Conservation (phyloP, 2,888 invertebrate species). For the Drosophila algonquin region DNA sequence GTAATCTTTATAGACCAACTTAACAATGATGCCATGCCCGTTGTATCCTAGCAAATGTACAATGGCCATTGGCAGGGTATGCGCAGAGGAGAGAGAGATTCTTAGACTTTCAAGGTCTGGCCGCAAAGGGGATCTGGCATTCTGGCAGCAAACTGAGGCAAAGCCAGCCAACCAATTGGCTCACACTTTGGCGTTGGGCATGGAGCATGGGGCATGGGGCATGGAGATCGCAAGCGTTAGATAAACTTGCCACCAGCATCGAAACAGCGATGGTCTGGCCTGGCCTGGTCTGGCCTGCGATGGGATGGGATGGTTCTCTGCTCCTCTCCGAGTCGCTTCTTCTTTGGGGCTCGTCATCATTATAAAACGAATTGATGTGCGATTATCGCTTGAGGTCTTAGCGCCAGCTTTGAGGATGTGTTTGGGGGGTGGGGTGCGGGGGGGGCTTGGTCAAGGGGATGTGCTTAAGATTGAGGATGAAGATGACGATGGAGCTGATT, state of each 20-base stretch:
- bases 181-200: conserved; percentile 48
- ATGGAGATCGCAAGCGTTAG: conserved; percentile 75
- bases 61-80: not conserved
- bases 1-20: not conserved
- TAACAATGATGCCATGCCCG: not conserved
- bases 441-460: not conserved
- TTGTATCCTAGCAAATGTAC: not conserved
- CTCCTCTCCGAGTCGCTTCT: not conserved
- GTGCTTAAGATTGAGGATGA: conserved; percentile 5
- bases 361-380: conserved; percentile 81
- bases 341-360: conserved; percentile 71
- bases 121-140: conserved; percentile 10
- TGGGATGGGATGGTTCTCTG: not conserved
- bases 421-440: not conserved
- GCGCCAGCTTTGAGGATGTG: conserved; percentile 67
- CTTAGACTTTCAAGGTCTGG: conserved; percentile 48
- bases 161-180: conserved; percentile 46
- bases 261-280: conserved; percentile 25
- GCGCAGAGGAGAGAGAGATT: conserved; percentile 30
- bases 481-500: conserved; percentile 35
- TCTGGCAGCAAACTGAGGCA: conserved; percentile 15
- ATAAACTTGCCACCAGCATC: conserved; percentile 78
- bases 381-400: conserved; percentile 78
- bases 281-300: conserved; percentile 15
- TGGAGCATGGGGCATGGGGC: conserved; percentile 58